Evolutionary conservation across 2,888 invertebrate genomes (phyloP).

Genomic region (Mythimna impura): DNA sequence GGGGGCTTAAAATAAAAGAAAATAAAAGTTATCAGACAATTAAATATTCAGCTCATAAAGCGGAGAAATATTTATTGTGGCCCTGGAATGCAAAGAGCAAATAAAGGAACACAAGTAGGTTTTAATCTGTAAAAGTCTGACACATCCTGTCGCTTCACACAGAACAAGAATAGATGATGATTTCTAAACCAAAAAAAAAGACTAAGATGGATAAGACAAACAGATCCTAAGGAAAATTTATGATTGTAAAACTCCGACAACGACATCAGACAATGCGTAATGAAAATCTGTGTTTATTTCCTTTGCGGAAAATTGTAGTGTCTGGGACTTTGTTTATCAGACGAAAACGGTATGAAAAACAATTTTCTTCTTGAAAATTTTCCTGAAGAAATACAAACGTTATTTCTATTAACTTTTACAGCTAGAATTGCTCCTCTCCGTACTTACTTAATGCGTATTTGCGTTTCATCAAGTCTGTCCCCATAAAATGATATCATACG

Average conservation of each 20-base stretch:
- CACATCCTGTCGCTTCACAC: too few species aligned
- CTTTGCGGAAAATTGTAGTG: background rate
- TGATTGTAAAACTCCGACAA: background rate
- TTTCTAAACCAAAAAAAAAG: background rate
- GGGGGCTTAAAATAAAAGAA: too few species aligned
- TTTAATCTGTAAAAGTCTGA: too few species aligned
- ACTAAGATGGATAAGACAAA: background rate
- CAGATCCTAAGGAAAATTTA: background rate
- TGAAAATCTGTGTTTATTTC: slow-evolving; percentile 24
- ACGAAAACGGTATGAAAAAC: background rate
- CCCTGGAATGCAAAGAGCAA: too few species aligned
- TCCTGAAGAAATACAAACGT: background rate
- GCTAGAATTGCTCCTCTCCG: slow-evolving; percentile 17
- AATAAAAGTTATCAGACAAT: too few species aligned
- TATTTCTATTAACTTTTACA: slow-evolving; percentile 15
- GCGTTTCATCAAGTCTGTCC: slow-evolving; percentile 65
- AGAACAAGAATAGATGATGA: too few species aligned
- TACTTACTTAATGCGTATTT: slow-evolving; percentile 55
- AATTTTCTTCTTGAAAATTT: slow-evolving; percentile 1
- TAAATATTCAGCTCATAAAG: too few species aligned
- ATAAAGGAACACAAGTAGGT: too few species aligned
- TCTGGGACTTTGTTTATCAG: slow-evolving; percentile 26
- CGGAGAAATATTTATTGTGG: too few species aligned
- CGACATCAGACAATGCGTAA: background rate
- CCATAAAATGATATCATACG: slow-evolving; percentile 75